Base-by-base conservation (phyloP, 2,113 vertebrate genomes). In the Choloepus hoffmanni region DNA sequence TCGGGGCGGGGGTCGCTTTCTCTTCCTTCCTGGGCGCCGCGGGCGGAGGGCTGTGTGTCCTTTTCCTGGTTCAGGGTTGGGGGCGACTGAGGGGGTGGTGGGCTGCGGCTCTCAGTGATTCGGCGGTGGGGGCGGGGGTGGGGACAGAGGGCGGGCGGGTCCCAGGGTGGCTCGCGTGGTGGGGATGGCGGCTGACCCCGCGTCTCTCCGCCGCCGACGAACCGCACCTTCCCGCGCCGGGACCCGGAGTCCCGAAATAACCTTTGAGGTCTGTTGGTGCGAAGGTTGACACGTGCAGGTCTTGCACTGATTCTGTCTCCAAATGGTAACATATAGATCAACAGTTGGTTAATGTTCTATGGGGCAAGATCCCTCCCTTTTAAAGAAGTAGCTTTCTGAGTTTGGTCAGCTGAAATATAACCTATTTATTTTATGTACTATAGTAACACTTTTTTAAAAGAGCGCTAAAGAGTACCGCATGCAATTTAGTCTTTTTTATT, bases 161-260 rank as follows among this genome's bases (percentile, higher is more conserved):
- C 13, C 70, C 26, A 83, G 81, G 74, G 55, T 58, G 86, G 93
- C 89, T 91, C 13, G 85, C 33, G 63, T n/a, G 63, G 63, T n/a
- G 63, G 16, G 48, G 93, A 74, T 70, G 70, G n/a, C 63, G 53
- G 91, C 72, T 63, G 85, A 89, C 85, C 55, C 83, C 85, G 88
- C 89, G 87, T 78, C 72, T 50, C 21, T 79, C 12, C 18, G 3
- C 72, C 7, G 8, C 40, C 1, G 0, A 26, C 21, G 0, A 85
- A 85, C 93, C 81, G 12, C 98, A 97, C 98, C 97, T 97, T 58
- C 98, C 98, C 98, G 97, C 97, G 97, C 98, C 98, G 97, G 96
- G 97, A 97, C 97, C 98, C 98, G 97, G 97, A 99, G 98, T 99
- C 43, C 43, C 43, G 43, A 45, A 45, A 45, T 45, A 45, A 45